Evolutionary conservation across 2,797 vertebrate species (phyloP).

Genomic region (Centropyge bicolor): DNA sequence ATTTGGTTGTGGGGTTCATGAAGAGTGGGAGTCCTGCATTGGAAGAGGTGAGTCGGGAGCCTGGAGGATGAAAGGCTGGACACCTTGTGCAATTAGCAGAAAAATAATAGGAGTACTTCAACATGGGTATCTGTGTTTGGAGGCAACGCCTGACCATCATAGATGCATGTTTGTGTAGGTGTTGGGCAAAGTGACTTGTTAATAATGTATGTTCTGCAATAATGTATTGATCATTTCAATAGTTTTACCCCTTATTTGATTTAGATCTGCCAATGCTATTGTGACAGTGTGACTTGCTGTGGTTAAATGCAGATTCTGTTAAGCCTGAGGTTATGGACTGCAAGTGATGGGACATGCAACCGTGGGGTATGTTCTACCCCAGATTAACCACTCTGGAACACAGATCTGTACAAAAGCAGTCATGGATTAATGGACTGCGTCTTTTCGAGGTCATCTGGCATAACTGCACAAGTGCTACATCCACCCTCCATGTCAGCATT

Average conservation of each 20-base stretch:
- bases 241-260: slow-evolving; percentile 80
- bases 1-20: slow-evolving; percentile 78
- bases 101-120: slow-evolving; percentile 75
- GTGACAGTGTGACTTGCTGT: slow-evolving; percentile 86
- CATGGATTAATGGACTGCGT: slow-evolving; percentile 75
- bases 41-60: slow-evolving; percentile 68
- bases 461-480: slow-evolving; percentile 84
- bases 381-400: slow-evolving; percentile 71
- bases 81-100: slow-evolving; percentile 85
- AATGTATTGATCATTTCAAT: slow-evolving; percentile 87
- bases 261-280: slow-evolving; percentile 84
- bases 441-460: slow-evolving; percentile 78
- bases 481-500: slow-evolving; percentile 77
- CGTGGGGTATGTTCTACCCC: slow-evolving; percentile 59
- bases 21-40: slow-evolving; percentile 79
- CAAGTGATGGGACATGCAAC: slow-evolving; percentile 72
- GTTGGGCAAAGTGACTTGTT: slow-evolving; percentile 88
- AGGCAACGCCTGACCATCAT: slow-evolving; percentile 81
- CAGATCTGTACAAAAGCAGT: slow-evolving; percentile 75
- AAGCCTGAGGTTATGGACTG: slow-evolving; percentile 82
- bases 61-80: slow-evolving; percentile 75
- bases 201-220: slow-evolving; percentile 91
- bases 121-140: slow-evolving; percentile 80
- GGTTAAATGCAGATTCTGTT: slow-evolving; percentile 83
- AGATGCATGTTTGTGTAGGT: slow-evolving; percentile 89